Percentiles rank a stretch among this genome's conserved stretches.
Conservation (phyloP, 2,888 invertebrate genomes). For the Chrysotoxum bicinctum region DNA sequence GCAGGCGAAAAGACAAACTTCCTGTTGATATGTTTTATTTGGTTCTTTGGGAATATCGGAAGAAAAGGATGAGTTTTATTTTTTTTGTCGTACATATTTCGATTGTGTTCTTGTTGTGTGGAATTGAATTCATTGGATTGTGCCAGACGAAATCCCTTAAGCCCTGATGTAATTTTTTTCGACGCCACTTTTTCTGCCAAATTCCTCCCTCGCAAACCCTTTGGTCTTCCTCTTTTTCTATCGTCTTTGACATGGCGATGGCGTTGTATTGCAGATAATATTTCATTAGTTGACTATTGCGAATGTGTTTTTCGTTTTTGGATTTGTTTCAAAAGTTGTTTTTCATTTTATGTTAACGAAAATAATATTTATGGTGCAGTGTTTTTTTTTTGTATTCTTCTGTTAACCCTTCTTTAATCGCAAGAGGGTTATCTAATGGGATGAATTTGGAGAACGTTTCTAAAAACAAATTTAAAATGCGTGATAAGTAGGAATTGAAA, state of each 20-base stretch:
- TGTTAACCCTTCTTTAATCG: slow-evolving; percentile 21
- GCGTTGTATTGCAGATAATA: slow-evolving; percentile 69
- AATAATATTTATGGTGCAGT: slow-evolving; percentile 52
- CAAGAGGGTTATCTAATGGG: slow-evolving; percentile 21
- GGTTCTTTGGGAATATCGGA: slow-evolving; percentile 20
- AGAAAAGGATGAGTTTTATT: slow-evolving; percentile 22
- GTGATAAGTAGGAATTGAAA: no score
- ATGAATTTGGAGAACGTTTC: slow-evolving; percentile 29
- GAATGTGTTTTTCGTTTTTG: slow-evolving; percentile 53
- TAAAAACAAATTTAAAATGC: not conserved
- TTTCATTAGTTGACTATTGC: slow-evolving; percentile 67
- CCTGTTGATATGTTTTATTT: slow-evolving; percentile 68
- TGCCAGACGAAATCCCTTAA: slow-evolving; percentile 72
- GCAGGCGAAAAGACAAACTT: slow-evolving; percentile 69
- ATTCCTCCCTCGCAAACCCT: not conserved
- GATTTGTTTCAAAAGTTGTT: slow-evolving; percentile 61
- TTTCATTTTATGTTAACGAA: slow-evolving; percentile 5
- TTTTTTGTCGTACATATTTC: not conserved
- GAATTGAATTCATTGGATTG: slow-evolving; percentile 73
- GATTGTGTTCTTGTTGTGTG: slow-evolving; percentile 61
- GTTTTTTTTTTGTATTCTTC: slow-evolving; percentile 7
- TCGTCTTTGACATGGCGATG: slow-evolving; percentile 21
- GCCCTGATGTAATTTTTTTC: slow-evolving; percentile 70
- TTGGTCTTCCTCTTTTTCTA: not conserved
- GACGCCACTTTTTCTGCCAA: slow-evolving; percentile 21